A percentile compares a stretch with the other conserved stretches of the same genome.
phyloP scores from a whole-genome alignment of 2,888 invertebrate genomes.

The Sinohyriopsis cumingii region DNA sequence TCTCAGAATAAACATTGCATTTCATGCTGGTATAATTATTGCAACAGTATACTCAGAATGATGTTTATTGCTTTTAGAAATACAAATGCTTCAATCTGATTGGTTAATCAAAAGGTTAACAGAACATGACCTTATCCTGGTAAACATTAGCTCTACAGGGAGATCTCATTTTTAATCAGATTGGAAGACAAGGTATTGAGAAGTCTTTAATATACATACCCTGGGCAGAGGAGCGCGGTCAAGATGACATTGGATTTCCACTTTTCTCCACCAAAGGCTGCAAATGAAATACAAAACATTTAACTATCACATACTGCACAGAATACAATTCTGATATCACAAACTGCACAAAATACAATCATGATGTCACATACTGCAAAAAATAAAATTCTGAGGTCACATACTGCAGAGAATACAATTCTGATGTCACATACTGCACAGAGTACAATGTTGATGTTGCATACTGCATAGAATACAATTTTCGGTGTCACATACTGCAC shows the following conservation, averaged over 20 bases:
- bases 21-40: too few relatives aligned
- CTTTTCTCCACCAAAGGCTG: slow-evolving; percentile 92
- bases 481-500: not conserved
- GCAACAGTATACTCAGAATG: too few relatives aligned
- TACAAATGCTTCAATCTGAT: too few relatives aligned
- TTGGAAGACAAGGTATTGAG: not conserved
- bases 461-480: not conserved
- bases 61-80: too few relatives aligned
- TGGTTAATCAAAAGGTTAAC: too few relatives aligned
- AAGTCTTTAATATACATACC: slow-evolving; percentile 77
- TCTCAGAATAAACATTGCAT: too few relatives aligned
- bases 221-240: slow-evolving; percentile 96
- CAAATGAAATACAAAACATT: slow-evolving; percentile 29
- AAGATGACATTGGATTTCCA: slow-evolving; percentile 99
- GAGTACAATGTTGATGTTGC: not conserved
- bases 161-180: not conserved
- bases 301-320: not conserved
- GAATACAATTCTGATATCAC: not conserved
- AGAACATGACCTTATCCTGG: too few relatives aligned
- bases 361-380: too few relatives aligned
- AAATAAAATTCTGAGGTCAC: not conserved
- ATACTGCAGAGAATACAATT: not conserved
- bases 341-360: not conserved
- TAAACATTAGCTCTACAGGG: too few relatives aligned
- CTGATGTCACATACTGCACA: not conserved